Conservation (phyloP, 2,888 invertebrate genomes). For the Callinectes sapidus region DNA sequence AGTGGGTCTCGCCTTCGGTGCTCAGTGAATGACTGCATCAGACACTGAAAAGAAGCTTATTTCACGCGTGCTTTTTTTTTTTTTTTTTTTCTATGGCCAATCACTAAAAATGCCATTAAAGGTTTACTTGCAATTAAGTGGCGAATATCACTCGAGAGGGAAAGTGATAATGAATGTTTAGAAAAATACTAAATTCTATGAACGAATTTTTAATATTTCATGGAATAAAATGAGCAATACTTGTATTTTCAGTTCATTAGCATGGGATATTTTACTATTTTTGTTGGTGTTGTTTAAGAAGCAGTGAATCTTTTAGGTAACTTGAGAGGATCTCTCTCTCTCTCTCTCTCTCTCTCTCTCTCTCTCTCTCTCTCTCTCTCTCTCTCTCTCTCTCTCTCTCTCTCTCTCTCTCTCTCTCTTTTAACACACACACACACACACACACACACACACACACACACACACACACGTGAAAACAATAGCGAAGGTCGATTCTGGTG, state of each 20-base stretch:
- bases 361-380: neutral
- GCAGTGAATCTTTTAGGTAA: too few species aligned
- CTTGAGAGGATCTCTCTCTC: too few species aligned
- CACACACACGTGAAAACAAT: slow-evolving; percentile 21
- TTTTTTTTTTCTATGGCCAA: too few species aligned
- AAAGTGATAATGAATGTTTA: neutral
- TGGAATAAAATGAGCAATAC: neutral
- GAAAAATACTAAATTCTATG: neutral
- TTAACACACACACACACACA: neutral
- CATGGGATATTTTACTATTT: too few species aligned
- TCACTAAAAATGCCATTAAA: neutral
- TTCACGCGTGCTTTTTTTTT: too few species aligned
- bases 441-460: slow-evolving; percentile 5
- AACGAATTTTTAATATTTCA: neutral
- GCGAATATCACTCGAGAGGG: neutral
- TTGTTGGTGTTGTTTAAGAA: too few species aligned
- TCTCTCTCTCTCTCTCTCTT: neutral
- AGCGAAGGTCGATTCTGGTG: neutral
- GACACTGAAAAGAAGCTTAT: neutral
- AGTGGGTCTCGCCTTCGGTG: neutral
- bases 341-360: too few species aligned
- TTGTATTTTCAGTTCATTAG: too few species aligned
- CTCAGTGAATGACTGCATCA: neutral
- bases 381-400: slow-evolving; percentile 1
- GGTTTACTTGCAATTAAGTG: neutral